phyloP scores from a whole-genome alignment of 2,797 vertebrate genomes.

The Erithacus rubecula region DNA sequence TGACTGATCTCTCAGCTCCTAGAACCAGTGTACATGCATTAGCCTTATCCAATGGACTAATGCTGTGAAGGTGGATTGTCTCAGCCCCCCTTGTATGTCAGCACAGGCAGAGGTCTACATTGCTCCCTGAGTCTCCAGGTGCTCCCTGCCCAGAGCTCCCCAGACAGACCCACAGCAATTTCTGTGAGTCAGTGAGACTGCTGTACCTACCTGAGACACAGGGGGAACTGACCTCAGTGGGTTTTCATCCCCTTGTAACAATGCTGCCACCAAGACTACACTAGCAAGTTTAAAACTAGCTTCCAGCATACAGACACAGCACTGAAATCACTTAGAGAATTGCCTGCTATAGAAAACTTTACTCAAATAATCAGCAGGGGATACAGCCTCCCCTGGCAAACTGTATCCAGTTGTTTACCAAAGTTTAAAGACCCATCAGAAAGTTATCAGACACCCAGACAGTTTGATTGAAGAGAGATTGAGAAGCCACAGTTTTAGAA shows the following conservation, averaged over 20 bases:
- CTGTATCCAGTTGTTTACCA: not conserved
- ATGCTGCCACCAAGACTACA: not conserved
- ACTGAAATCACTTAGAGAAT: not conserved
- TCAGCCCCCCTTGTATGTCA: not conserved
- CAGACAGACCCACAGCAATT: not conserved
- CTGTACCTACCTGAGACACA: not conserved
- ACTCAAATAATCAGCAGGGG: not conserved
- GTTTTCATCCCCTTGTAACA: not conserved
- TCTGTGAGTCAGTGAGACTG: not conserved
- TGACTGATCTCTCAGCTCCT: not conserved
- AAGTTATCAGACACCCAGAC: not conserved
- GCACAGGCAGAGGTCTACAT: not conserved
- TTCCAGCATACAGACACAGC: not conserved
- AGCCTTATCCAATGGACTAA: not conserved
- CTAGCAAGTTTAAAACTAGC: not conserved
- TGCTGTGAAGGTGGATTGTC: not conserved
- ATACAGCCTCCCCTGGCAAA: not conserved
- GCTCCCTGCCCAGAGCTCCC: not conserved
- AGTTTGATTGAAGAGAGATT: not conserved
- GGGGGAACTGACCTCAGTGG: not conserved
- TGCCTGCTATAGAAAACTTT: not conserved
- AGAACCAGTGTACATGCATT: not conserved
- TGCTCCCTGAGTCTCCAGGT: no score
- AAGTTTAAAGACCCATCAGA: not conserved
- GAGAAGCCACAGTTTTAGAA: not conserved